A percentile compares a stretch with the other conserved stretches of the same genome.
Conservation (phyloP, 2,113 vertebrate genomes). For the Pygathrix nemaeus region DNA sequence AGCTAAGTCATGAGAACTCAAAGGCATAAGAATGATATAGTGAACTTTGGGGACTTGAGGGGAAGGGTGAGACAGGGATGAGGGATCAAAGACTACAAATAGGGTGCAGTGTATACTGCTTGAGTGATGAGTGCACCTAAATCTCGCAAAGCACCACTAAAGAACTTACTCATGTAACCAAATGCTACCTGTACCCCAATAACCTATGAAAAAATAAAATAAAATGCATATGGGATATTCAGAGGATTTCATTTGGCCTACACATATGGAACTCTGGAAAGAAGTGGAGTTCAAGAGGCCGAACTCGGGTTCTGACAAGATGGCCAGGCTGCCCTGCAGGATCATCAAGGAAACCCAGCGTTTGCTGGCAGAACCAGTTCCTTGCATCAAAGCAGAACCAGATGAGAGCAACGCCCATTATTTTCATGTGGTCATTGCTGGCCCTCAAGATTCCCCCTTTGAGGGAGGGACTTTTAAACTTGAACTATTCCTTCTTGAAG, state of each 20-base stretch:
- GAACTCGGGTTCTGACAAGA: too few relatives aligned
- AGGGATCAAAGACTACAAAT: too few relatives aligned
- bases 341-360: conserved; percentile 99
- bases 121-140: too few relatives aligned
- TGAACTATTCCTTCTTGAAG: conserved; percentile 99
- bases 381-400: conserved; percentile 97
- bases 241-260: neutral
- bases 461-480: conserved; percentile 99
- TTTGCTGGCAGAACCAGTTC: conserved; percentile 96
- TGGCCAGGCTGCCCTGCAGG: conserved; percentile 77
- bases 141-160: too few relatives aligned
- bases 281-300: neutral
- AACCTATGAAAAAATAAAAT: too few relatives aligned
- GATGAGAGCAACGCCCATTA: conserved; percentile 98
- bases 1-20: too few relatives aligned
- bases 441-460: conserved; percentile 98
- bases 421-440: conserved; percentile 98
- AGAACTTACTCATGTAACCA: too few relatives aligned
- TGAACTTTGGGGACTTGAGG: too few relatives aligned
- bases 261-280: neutral
- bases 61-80: too few relatives aligned
- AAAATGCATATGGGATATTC: neutral
- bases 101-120: too few relatives aligned
- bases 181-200: too few relatives aligned
- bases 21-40: too few relatives aligned